Evolutionary conservation across 2,888 invertebrate species (phyloP), one percentile per base, ranked within the genome.

Genomic region (Pandemis corylana): DNA sequence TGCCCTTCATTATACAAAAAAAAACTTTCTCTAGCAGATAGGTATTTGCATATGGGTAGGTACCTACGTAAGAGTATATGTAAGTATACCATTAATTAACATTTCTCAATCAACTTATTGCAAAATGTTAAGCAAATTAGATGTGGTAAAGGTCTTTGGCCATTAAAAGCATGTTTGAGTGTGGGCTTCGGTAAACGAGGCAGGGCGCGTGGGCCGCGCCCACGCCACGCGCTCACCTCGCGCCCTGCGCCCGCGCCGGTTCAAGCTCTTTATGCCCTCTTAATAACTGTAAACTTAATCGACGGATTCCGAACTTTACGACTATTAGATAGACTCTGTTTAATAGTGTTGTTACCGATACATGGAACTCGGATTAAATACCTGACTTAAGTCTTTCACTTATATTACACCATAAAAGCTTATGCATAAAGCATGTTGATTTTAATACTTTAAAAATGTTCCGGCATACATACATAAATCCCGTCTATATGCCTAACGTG

Each of bases 271-370:
- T 90, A 90, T 87, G 82, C 82, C 80, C 83, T 81, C 81, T 78
- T 86, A 87, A 87, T 85, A 82, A 81, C 80, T 84, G 85, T 89
- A 87, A 88, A 89, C 83, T 85, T 85, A 83, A 88, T 87, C 87
- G 86, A 83, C 85, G 86, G 85, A 87, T 87, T 85, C 86, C 84
- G 78, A 81, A 83, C 80, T 89, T 89, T 89, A 92, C 87, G 88
- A 87, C 81, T 80, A 77, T 80, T 79, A 79, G 81, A 87, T 85
- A 82, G 79, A 81, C 82, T 82, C 81, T n/a, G 59, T 7, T 59
- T 59, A 49, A 68, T 20, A 44, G 44, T 20, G 28, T 28, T 42
- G 42, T 44, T 41, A 46, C 12, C 7, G 28, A 28, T 28, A 28
- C 59, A 28, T 20, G 56, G 4, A 56, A 9, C 6, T 9, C 10